Base-by-base conservation (phyloP, 2,113 vertebrate species). In the Petrocephalus zakoni region DNA sequence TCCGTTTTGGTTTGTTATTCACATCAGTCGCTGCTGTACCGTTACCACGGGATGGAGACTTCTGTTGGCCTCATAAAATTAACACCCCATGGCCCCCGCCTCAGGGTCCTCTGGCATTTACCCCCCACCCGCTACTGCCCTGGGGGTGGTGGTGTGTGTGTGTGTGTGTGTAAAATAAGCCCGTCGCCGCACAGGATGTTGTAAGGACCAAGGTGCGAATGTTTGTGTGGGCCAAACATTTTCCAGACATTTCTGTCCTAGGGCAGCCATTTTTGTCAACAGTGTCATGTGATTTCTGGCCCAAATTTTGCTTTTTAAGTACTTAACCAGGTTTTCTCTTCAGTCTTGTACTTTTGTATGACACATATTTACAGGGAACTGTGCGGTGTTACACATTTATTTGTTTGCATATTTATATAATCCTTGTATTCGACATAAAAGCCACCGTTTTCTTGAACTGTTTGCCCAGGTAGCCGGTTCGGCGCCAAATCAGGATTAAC, bases 51-150 rank as follows among this genome's bases (percentile, higher is more conserved):
- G 89, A 86, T 29, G 89, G 87, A 92, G 90, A 89, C 90, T 37
- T 91, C 89, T 90, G 89, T 61, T 89, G 88, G 55, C 88, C 88
- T 49, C 78, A 87, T 89, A 92, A 92, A 94, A 93, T 94, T 93
- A 88, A 85, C 55, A 87, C 89, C 89, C 81, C 89, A 19, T 21
- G 25, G 86, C 87, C 90, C 90, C 91, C 85, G 56, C 91, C 83
- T 85, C 37, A 55, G 56, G 88, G 89, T 92, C 75, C 88, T 89
- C 42, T 37, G 89, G 25, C 87, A 92, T 92, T 92, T 88, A 85
- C 42, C 3, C 42, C 8, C 52, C 13, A 15, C 17, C 11, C 13
- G 1, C 34, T 29, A 19, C 68, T 37, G 34, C 25, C 15, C 5
- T 4, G 25, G 34, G 34, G 68, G 25, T n/a, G 8, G 8, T 7